These are phyloP conservation scores for Pygoscelis antarcticus DNA, from an alignment of 2,113 vertebrate species.

Conservation along the genomic window DNA sequence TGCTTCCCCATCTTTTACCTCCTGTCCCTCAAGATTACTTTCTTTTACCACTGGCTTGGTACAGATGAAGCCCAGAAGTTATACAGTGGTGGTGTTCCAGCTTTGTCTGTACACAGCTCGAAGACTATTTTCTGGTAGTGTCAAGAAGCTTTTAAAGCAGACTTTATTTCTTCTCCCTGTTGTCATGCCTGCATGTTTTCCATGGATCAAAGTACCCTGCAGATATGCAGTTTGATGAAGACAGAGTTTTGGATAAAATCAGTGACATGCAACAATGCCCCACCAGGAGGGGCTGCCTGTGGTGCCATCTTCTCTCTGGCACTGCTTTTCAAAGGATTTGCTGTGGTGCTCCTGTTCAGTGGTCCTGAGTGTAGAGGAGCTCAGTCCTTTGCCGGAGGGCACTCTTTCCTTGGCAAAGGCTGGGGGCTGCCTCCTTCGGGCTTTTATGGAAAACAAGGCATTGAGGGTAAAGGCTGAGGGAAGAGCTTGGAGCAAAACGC, in stretches of 20 bases:
- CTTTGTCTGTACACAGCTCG: not conserved
- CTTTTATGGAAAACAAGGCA: not conserved
- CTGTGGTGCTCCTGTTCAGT: not conserved
- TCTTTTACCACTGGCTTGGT: not conserved
- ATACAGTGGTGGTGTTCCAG: not conserved
- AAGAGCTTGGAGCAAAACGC: not conserved
- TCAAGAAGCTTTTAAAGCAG: not conserved
- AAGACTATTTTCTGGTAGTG: not conserved
- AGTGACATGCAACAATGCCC: not conserved
- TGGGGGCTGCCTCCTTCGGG: not conserved
- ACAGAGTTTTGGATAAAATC: not conserved
- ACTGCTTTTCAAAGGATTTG: not conserved
- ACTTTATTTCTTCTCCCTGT: not conserved
- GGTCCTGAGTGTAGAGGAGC: not conserved
- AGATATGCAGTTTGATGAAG: not conserved
- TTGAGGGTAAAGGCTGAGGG: not conserved
- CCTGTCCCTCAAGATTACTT: not conserved
- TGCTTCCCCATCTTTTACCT: not conserved
- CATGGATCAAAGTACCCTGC: not conserved
- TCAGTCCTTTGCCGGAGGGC: not conserved
- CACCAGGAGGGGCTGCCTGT: not conserved
- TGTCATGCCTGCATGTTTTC: not conserved
- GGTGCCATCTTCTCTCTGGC: not conserved
- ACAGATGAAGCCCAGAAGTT: not conserved
- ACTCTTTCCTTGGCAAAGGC: not conserved